Base-by-base conservation (phyloP, 1,140 invertebrate species). In the Diabrotica undecimpunctata region DNA sequence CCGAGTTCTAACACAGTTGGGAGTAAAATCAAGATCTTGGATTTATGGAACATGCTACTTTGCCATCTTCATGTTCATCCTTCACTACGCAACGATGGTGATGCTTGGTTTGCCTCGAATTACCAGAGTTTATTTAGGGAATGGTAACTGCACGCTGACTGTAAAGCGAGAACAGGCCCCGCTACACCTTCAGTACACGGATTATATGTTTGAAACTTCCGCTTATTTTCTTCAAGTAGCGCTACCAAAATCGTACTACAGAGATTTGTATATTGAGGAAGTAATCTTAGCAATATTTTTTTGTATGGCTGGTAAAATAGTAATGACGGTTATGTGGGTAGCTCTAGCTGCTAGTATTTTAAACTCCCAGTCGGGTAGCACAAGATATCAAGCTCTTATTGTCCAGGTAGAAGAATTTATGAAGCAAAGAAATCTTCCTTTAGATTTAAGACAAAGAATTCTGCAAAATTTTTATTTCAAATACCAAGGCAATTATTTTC, bases 401-500 rank as follows among this genome's bases (percentile, higher is more conserved):
- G 69, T 66, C 8, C 68, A 75, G 60, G 51, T 75, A 5, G 50
- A 68, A 2, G 64, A 67, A 10, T 75, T 72, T 55, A 74, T 75
- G 70, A 61, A 54, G n/a, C 66, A 70, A 5, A 73, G 73, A 61
- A 62, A 71, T 11, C 52, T 75, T 7, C 73, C 74, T 2, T n/a
- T 55, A 3, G 61, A 59, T 25, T 64, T 73, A 10, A 64, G 66
- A 37, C 53, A 64, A 8, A 68, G 65, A 53, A 53, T 75, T 7
- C 35, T 72, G 14, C 58, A 62, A 37, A 73, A 72, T 57, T 75
- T 73, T 52, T 62, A 36, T 4, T 72, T 70, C 55, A 71, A 66
- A 64, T 75, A 71, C 51, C 69, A 68, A 25, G 69, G 67, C 12
- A 66, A 67, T 5, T 75, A 70, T 55, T 74, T 74, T 37, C 70